Evolutionary conservation across 1,140 invertebrate species (phyloP).

Genomic region (Medauroidea extradentata): DNA sequence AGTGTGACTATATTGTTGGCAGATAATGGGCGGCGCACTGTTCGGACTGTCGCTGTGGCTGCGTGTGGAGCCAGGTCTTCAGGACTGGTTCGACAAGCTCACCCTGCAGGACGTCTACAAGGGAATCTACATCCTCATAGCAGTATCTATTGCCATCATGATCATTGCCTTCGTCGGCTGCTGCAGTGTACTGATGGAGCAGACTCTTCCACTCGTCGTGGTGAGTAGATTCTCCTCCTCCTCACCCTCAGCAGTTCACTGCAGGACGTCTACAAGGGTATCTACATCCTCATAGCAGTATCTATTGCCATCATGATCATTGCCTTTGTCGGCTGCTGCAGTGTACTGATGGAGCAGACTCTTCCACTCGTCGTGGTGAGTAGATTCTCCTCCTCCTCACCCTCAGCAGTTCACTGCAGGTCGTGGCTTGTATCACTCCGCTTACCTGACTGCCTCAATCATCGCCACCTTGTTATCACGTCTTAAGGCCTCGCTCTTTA

Average conservation of each 20-base stretch:
- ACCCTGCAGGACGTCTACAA: constrained; percentile 72
- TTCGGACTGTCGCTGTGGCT: constrained; percentile 77
- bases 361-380: constrained; percentile 58
- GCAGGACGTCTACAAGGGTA: constrained; percentile 70
- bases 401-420: no score
- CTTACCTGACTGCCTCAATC: no score
- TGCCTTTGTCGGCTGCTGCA: constrained; percentile 69
- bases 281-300: constrained; percentile 70
- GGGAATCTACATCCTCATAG: constrained; percentile 73
- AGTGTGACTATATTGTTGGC: no score
- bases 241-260: constrained; percentile 45
- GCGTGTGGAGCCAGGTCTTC: constrained; percentile 69
- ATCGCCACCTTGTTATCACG: no score
- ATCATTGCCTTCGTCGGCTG: constrained; percentile 70
- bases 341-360: constrained; percentile 62
- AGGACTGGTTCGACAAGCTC: constrained; percentile 71
- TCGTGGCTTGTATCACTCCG: no score
- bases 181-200: constrained; percentile 65
- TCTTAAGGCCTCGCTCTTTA: no score
- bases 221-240: constrained; percentile 47
- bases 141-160: constrained; percentile 63
- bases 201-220: constrained; percentile 51
- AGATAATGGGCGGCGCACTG: constrained; percentile 69
- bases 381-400: constrained; percentile 14
- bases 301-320: constrained; percentile 66